These are phyloP conservation scores for Drosophila neotestacea DNA, from an alignment of 2,888 invertebrate genomes.

Conservation along the genomic window DNA sequence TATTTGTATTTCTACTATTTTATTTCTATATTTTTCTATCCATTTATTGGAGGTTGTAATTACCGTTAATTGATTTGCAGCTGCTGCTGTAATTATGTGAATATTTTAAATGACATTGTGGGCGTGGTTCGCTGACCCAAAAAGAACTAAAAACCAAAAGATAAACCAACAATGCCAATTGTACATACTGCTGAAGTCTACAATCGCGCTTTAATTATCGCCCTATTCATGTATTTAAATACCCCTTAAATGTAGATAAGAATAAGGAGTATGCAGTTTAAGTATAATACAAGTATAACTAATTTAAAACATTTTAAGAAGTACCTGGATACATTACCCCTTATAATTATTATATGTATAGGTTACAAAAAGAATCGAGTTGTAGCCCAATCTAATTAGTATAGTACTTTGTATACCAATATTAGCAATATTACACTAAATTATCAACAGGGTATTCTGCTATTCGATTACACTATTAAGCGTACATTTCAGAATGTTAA, in stretches of 20 bases:
- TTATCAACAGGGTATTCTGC: conserved; percentile 2
- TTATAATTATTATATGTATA: too few relatives aligned
- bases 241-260: background rate
- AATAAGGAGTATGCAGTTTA: background rate
- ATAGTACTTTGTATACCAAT: too few relatives aligned
- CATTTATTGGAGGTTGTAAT: conserved; percentile 31
- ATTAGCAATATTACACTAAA: too few relatives aligned
- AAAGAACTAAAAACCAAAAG: conserved; percentile 3
- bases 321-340: too few relatives aligned
- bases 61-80: conserved; percentile 60
- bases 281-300: background rate
- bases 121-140: conserved; percentile 32
- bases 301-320: too few relatives aligned
- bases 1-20: conserved; percentile 30
- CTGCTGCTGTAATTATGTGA: conserved; percentile 40
- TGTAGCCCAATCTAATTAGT: too few relatives aligned
- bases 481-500: conserved; percentile 35
- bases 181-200: background rate
- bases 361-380: background rate
- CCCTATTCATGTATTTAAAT: conserved; percentile 22
- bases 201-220: conserved; percentile 26
- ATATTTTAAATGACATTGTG: conserved; percentile 24
- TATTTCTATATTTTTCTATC: background rate
- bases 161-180: conserved; percentile 4
- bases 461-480: background rate